Percentiles rank a stretch among this genome's conserved stretches.
Evolutionary conservation across 2,888 invertebrate species (phyloP).

Genomic region (Cheilosia soror): DNA sequence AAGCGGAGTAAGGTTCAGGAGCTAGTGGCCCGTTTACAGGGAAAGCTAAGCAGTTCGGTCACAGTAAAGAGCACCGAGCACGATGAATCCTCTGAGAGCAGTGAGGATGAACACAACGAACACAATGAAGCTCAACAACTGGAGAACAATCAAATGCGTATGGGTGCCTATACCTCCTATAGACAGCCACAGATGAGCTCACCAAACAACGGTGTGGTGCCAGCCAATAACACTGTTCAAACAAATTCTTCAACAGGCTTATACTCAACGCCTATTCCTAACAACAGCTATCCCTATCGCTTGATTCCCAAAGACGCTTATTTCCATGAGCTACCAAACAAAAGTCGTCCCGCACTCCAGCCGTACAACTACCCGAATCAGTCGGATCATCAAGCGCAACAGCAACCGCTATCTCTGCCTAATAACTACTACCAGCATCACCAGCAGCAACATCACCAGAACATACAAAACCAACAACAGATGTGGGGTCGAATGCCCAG

Average conservation of each 20-base stretch:
- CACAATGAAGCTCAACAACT: conserved; percentile 55
- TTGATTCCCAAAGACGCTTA: conserved; percentile 87
- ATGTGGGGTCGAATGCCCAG: conserved; percentile 46
- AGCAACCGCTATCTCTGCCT: conserved; percentile 44
- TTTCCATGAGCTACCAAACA: conserved; percentile 86
- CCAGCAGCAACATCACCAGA: conserved; percentile 48
- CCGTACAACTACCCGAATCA: conserved; percentile 42
- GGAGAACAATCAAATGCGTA: conserved; percentile 63
- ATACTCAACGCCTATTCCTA: conserved; percentile 57
- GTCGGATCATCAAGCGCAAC: conserved; percentile 70
- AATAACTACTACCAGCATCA: conserved; percentile 64
- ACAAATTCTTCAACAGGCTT: conserved; percentile 43
- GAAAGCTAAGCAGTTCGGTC: conserved; percentile 75
- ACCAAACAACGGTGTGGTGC: conserved; percentile 34
- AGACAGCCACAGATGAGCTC: conserved; percentile 67
- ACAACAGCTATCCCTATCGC: conserved; percentile 75
- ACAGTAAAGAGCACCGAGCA: conserved; percentile 49
- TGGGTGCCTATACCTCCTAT: conserved; percentile 65
- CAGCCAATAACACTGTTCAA: conserved; percentile 58
- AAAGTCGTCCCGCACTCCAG: conserved; percentile 76
- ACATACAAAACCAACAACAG: conserved; percentile 51
- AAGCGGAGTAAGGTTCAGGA: conserved; percentile 79
- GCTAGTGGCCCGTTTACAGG: conserved; percentile 79
- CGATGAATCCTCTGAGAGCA: conserved; percentile 84
- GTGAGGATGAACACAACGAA: conserved; percentile 85